A percentile compares a stretch with the other conserved stretches of the same genome.
Conservation (phyloP, 1,140 invertebrate species). For the Steinernema feltiae region DNA sequence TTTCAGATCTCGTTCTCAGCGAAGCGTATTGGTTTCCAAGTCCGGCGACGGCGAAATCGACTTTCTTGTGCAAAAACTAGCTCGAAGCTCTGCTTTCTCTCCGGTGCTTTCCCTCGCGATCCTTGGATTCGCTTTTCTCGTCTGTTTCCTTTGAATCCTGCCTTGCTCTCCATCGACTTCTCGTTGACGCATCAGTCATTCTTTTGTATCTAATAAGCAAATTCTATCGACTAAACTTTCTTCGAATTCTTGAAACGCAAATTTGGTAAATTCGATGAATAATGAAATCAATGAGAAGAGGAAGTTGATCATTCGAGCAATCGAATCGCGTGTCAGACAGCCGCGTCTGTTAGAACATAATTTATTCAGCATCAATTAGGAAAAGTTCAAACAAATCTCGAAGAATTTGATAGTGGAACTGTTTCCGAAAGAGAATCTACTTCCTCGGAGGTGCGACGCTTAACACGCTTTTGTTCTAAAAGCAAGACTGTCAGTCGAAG, state of each 20-base stretch:
- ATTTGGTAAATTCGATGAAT: not conserved
- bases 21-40: conserved; percentile 49
- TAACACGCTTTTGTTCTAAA: no score
- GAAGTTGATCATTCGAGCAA: not conserved
- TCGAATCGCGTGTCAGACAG: not conserved
- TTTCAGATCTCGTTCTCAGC: conserved; percentile 28
- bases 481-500: no score
- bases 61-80: conserved; percentile 46
- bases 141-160: not conserved
- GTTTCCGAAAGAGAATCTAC: no score
- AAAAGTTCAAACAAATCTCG: no score
- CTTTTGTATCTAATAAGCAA: not conserved
- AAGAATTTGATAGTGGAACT: no score
- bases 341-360: not conserved
- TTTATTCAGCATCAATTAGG: not conserved
- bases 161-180: not conserved
- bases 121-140: not conserved
- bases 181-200: not conserved
- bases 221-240: not conserved
- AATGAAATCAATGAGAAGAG: not conserved
- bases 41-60: conserved; percentile 51
- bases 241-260: not conserved
- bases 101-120: not conserved
- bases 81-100: conserved; percentile 18
- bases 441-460: no score